Evolutionary conservation across 2,888 invertebrate species (phyloP).

Genomic region (Portevinia maculata): DNA sequence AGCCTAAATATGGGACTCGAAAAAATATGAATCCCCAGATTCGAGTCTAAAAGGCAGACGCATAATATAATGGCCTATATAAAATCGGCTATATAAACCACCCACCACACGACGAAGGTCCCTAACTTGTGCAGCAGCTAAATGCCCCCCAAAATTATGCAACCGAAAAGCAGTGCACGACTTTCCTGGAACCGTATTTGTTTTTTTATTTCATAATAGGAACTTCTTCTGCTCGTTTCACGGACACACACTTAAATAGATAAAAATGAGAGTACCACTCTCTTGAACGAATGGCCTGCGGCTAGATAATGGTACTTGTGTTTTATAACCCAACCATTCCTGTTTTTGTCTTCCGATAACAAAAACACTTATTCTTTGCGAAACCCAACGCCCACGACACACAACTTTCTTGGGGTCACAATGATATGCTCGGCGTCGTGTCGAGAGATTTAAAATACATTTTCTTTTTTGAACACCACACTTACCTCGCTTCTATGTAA

Average conservation of each 20-base stretch:
- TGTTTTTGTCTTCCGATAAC: background rate
- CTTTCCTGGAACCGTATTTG: conserved; percentile 32
- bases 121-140: conserved; percentile 19
- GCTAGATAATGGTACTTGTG: conserved; percentile 28
- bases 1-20: conserved; percentile 4
- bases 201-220: conserved; percentile 48
- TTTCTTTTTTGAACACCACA: conserved; percentile 23
- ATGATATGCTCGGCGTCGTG: conserved; percentile 66
- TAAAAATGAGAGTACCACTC: conserved; percentile 12
- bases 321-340: conserved; percentile 28
- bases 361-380: conserved; percentile 30
- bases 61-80: conserved; percentile 38
- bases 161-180: conserved; percentile 55
- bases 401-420: conserved; percentile 25
- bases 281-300: conserved; percentile 4
- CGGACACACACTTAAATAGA: conserved; percentile 18
- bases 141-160: conserved; percentile 56
- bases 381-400: background rate
- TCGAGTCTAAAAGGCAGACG: conserved; percentile 13
- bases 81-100: conserved; percentile 13
- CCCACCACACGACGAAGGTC: background rate
- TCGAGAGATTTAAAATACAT: conserved; percentile 42
- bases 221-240: conserved; percentile 25
- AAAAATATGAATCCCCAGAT: conserved; percentile 10
- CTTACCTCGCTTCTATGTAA: conserved; percentile 36